Evolutionary conservation across 1,140 invertebrate species (phyloP), one percentile per base, ranked within the genome.

Genomic region (Subanguina moxae): DNA sequence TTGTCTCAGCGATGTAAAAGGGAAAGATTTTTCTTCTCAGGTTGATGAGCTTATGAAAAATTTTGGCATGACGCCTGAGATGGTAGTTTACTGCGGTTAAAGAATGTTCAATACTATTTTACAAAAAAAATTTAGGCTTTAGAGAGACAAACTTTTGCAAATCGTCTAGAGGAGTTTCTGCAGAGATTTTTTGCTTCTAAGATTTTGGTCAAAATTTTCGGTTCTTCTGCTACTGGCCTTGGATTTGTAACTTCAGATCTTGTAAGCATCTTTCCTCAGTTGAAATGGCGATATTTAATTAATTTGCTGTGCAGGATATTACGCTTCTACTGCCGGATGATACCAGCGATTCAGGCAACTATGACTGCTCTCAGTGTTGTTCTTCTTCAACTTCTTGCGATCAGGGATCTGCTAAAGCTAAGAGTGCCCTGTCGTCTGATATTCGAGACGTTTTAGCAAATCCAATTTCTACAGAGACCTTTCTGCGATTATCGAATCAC

Each of bases 191-290:
- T 72, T 48, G 17, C 42, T 9, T 52, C 42, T 30, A n/a, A 25
- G 9, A 13, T 72, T 46, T 27, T 11, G 23, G 56, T 72, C 19
- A 17, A 28, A 3, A 42, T 69, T 21, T 75, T 72, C 30, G 71
- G 71, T 21, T 72, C 71, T 0, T 69, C 70, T 30, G 46, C 62
- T 21, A 73, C 71, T 43, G 72, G 72, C 11, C 57, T 72, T 21
- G 71, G 62, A 9, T 67, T 74, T 42, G 42, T 73, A 23, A 57
- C 75, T 74, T 59, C 71, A n/a, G 71, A 72, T 52, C 45, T 72
- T 59, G 71, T 72, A 57, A 46, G 45, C 8, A 52, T 73, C 32
- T 28, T 30, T 8, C 11, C 15, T 32, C 32, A 38, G 32, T 38
- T 38, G 3, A 11, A 38, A 38, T n/a, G n/a, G 32, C 3, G 32